Evolutionary conservation across 2,113 vertebrate genomes (phyloP).

Genomic region (Butastur rufipennis): DNA sequence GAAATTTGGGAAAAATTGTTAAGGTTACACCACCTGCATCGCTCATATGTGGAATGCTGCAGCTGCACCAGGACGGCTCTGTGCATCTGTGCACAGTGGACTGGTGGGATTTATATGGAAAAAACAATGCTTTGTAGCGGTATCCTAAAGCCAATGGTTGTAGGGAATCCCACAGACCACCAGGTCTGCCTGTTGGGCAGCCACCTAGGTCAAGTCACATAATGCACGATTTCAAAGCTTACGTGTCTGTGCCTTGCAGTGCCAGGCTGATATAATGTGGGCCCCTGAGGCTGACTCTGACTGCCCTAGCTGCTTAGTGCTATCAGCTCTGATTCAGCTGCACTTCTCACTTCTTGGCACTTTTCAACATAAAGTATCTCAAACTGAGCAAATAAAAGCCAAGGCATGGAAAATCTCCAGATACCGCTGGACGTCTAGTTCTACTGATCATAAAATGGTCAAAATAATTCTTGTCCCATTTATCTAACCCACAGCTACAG

Average conservation of each 20-base stretch:
- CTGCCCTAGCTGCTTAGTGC: background rate
- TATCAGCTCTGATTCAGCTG: background rate
- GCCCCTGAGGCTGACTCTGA: background rate
- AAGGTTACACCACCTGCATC: background rate
- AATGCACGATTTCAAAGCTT: background rate
- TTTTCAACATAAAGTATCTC: background rate
- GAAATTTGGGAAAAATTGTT: slow-evolving; percentile 15
- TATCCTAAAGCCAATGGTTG: background rate
- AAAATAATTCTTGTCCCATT: background rate
- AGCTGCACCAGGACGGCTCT: background rate
- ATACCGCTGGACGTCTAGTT: background rate
- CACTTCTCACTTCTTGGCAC: background rate
- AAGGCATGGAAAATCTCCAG: background rate
- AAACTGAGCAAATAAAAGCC: background rate
- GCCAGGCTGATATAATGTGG: accelerated
- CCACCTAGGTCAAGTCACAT: background rate
- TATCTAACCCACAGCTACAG: background rate
- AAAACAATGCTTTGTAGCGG: background rate
- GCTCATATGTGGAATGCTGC: background rate
- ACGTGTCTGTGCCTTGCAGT: background rate
- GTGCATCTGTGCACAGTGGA: background rate
- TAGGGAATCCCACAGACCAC: background rate
- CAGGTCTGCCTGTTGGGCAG: background rate
- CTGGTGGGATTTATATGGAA: background rate
- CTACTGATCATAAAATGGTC: background rate